Evolutionary conservation across 2,888 invertebrate genomes (phyloP).

Genomic region (Amblyjoppa fuscipennis): DNA sequence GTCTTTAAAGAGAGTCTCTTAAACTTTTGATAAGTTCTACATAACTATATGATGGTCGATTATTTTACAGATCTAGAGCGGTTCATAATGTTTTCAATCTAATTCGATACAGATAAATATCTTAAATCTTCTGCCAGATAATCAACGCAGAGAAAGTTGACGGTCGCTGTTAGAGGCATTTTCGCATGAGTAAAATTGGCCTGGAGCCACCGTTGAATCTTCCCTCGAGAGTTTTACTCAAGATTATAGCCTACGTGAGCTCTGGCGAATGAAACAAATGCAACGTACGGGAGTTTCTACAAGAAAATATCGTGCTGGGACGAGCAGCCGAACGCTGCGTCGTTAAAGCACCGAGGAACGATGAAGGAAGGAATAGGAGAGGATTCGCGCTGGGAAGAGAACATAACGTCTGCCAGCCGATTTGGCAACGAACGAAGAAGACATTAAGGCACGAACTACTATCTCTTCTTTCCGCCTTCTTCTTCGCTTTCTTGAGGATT

Average conservation of each 20-base stretch:
- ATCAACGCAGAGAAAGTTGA: conserved; percentile 42
- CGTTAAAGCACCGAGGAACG: conserved; percentile 52
- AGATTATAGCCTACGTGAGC: conserved; percentile 43
- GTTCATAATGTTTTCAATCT: not conserved
- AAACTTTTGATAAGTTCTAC: not conserved
- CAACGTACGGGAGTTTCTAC: conserved; percentile 12
- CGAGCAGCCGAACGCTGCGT: conserved; percentile 37
- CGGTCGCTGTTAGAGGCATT: conserved; percentile 42
- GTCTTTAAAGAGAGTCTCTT: not conserved
- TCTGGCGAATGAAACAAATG: conserved; percentile 37
- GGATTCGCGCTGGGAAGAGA: conserved; percentile 38
- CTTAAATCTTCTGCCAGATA: conserved; percentile 45
- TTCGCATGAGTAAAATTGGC: conserved; percentile 64
- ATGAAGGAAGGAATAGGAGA: conserved; percentile 19
- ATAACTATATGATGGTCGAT: not conserved
- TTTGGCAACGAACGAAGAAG: conserved; percentile 68
- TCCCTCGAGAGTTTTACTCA: conserved; percentile 15
- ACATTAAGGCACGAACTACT: conserved; percentile 55
- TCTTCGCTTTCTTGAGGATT: conserved; percentile 52
- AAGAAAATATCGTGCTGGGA: conserved; percentile 17
- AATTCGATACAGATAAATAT: conserved; percentile 8
- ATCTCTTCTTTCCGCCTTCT: conserved; percentile 52
- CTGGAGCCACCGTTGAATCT: conserved; percentile 45
- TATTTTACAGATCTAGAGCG: not conserved
- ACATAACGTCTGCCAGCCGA: conserved; percentile 66